These are phyloP conservation scores for Ahaetulla prasina DNA, from an alignment of 2,113 vertebrate species.

Conservation along the genomic window DNA sequence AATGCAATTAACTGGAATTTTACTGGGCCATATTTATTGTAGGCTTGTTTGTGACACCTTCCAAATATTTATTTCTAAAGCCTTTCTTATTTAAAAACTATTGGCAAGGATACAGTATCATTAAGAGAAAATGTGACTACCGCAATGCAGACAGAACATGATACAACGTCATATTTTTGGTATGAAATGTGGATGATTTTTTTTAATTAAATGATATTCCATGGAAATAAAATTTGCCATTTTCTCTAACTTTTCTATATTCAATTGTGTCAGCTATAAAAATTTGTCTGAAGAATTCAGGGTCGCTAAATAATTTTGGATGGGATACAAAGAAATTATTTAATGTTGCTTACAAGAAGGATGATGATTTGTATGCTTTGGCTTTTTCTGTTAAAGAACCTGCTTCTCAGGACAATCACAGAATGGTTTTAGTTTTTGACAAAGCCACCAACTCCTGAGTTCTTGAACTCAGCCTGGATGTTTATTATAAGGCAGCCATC, in stretches of 20 bases:
- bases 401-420: neutral
- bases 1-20: neutral
- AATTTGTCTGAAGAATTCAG: neutral
- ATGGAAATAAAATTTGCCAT: neutral
- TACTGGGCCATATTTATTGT: neutral
- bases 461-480: neutral
- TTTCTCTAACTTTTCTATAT: neutral
- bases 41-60: neutral
- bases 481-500: neutral
- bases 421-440: neutral
- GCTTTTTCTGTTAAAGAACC: neutral
- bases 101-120: conserved; percentile 38
- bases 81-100: conserved; percentile 30
- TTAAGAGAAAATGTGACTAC: conserved; percentile 45
- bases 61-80: conserved; percentile 39
- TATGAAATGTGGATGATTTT: conserved; percentile 49
- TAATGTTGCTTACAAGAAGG: neutral
- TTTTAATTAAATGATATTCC: conserved; percentile 16
- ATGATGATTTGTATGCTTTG: neutral
- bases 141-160: conserved; percentile 25
- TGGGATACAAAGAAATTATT: neutral
- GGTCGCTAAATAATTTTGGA: neutral
- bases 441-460: neutral
- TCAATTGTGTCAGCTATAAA: neutral
- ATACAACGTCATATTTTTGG: conserved; percentile 16